phyloP scores from a whole-genome alignment of 2,888 invertebrate species.

The Hipparchia sbordonii region DNA sequence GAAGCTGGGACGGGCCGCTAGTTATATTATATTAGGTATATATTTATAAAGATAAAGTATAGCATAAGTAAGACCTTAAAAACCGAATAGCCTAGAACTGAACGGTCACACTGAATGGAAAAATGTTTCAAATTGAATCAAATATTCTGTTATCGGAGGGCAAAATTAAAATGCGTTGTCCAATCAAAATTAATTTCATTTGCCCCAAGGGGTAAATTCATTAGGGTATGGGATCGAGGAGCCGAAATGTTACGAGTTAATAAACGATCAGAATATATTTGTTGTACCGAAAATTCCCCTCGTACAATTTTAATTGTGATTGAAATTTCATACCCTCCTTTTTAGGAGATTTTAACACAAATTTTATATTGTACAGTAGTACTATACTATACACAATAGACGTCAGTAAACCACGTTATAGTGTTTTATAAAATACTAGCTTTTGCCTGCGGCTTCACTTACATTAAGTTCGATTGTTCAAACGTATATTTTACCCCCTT shows the following conservation, averaged over 20 bases:
- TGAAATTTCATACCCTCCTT: conserved; percentile 2
- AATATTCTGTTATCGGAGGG: neutral
- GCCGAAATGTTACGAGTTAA: conserved; percentile 18
- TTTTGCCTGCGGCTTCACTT: no score
- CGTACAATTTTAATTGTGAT: conserved; percentile 5
- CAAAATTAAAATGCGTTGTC: conserved; percentile 13
- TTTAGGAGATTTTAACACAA: neutral
- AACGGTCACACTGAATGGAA: neutral
- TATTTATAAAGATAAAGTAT: no score
- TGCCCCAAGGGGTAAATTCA: conserved; percentile 12
- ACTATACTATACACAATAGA: no score
- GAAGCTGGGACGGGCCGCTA: no score
- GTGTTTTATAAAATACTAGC: no score
- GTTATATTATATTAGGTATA: no score
- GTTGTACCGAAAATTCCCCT: neutral
- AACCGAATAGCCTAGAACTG: neutral
- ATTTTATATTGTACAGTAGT: neutral
- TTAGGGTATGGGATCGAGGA: conserved; percentile 10
- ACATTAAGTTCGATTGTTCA: no score
- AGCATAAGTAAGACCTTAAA: neutral
- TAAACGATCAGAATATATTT: conserved; percentile 15
- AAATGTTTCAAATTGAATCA: neutral
- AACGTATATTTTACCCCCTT: no score
- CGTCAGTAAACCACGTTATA: no score
- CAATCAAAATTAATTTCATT: conserved; percentile 14